phyloP scores from a whole-genome alignment of 1,140 invertebrate species.

The Meloidogyne hapla region DNA sequence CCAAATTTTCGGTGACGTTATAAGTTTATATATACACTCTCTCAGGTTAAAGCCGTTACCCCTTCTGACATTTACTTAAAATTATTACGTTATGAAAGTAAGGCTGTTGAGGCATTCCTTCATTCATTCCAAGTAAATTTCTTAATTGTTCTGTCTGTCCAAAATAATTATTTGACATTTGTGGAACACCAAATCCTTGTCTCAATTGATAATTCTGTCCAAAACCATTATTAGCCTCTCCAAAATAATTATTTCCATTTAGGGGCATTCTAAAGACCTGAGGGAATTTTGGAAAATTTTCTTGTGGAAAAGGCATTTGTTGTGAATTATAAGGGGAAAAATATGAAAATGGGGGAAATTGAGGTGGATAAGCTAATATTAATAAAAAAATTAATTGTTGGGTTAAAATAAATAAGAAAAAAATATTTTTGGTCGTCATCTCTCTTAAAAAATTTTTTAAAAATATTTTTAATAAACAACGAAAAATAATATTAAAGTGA shows the following conservation, averaged over 20 bases:
- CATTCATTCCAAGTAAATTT: too few species aligned
- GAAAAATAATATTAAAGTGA: too few species aligned
- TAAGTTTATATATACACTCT: too few species aligned
- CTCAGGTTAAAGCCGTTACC: too few species aligned
- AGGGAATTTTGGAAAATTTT: neutral
- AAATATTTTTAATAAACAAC: neutral
- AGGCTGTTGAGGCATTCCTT: neutral
- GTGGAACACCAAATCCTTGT: neutral
- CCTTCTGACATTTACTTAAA: too few species aligned
- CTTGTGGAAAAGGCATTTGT: neutral
- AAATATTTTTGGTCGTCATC: neutral
- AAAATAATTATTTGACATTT: neutral
- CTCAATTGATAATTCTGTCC: neutral
- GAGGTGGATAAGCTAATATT: neutral
- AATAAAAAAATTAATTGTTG: neutral
- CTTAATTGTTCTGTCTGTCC: neutral
- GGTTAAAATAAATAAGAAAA: neutral
- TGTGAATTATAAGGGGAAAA: neutral
- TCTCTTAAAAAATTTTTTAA: neutral
- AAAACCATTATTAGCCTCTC: neutral
- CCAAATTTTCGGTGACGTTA: too few species aligned
- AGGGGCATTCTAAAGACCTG: neutral
- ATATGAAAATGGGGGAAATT: neutral
- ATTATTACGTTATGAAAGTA: neutral
- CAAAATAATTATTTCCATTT: conserved; percentile 4